Base-by-base conservation (phyloP, 2,888 invertebrate genomes). In the Lypha dubia region DNA sequence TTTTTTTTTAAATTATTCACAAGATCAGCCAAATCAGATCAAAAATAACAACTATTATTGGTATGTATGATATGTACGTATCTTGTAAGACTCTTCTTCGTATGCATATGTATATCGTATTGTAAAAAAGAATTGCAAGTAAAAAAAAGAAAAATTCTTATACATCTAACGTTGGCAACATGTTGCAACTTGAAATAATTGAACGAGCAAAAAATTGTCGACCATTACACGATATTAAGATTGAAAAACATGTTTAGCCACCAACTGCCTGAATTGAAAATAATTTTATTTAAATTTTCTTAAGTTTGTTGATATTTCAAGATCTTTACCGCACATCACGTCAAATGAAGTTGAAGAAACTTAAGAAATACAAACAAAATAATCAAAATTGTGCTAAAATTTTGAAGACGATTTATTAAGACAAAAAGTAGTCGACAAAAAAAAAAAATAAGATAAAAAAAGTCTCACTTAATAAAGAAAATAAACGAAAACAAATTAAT, bases 151-250 rank as follows among this genome's bases (percentile, higher is more conserved):
- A 46, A 17, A 49, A 15, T 49, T 60, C 22, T 71, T 41, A 46
- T 17, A 58, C 44, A 58, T 28, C 13, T 15, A 17, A 58, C 20
- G 1, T n/a, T 67, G 35, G 20, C 4, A 24, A n/a, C 58, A 46
- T n/a, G 9, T 67, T 22, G 6, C 24, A 28, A 49, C 35, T 58
- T 11, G 3, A 24, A 49, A 67, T 67, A 28, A 67, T 35, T 77
- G 15, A n/a, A 38, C 38, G 68, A 41, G 24, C 17, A 13, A 70
- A 63, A 67, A 77, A 83, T 74, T 79, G 63, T 74, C 53, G 56
- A 38, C 71, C 76, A 73, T 84, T 76, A 80, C 76, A 80, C 41
- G 80, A 44, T n/a, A 84, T 76, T 76, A 70, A 68, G 73, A 76
- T 80, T 73, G 71, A 67, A 80, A 84, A 80, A 68, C 67, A 76